These are phyloP conservation scores for Cephalopterus ornatus DNA, from an alignment of 2,113 vertebrate species.

Conservation along the genomic window DNA sequence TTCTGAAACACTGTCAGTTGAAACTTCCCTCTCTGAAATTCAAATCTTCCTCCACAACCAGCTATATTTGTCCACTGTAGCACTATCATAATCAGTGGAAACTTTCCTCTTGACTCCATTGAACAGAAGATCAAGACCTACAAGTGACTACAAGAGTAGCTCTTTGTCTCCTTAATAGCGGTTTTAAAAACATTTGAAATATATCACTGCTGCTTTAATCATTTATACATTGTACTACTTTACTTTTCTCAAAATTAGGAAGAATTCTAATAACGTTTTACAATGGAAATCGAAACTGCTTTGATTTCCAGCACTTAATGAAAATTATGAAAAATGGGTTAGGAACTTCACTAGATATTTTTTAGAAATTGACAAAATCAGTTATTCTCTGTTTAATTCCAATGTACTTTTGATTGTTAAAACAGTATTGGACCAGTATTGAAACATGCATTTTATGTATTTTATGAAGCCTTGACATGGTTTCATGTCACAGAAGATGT, in stretches of 20 bases:
- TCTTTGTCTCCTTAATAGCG: neutral
- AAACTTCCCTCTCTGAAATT: constrained; percentile 4
- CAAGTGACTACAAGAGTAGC: neutral
- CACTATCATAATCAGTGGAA: neutral
- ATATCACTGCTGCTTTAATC: neutral
- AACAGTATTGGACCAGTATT: neutral
- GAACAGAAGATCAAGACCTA: neutral
- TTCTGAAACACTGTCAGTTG: neutral
- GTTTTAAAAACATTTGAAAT: neutral
- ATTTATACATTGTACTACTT: neutral
- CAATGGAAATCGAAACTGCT: neutral
- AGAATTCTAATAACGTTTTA: neutral
- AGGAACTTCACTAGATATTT: neutral
- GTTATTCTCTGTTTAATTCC: neutral
- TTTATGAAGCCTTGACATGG: neutral
- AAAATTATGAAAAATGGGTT: neutral
- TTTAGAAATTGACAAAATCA: neutral
- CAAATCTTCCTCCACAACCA: neutral
- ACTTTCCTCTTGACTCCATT: neutral
- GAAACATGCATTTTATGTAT: neutral
- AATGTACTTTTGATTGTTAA: neutral
- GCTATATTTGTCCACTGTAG: neutral
- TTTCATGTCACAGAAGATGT: neutral
- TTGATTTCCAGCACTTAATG: neutral
- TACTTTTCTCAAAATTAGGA: neutral